Evolutionary conservation across 2,888 invertebrate genomes (phyloP).

Genomic region (Hypomecis atomaria): DNA sequence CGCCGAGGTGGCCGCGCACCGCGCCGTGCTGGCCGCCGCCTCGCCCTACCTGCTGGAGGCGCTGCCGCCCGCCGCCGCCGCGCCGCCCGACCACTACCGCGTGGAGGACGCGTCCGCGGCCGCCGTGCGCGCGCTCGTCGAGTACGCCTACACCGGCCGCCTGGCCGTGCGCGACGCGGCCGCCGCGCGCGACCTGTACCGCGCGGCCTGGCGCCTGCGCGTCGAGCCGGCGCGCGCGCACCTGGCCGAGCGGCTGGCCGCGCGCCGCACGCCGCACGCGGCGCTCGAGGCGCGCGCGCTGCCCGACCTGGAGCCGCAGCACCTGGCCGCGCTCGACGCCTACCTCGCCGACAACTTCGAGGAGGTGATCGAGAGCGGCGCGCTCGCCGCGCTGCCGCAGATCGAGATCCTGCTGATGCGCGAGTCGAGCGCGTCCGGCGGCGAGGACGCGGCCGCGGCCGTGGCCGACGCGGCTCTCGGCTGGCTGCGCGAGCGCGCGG

Average conservation of each 20-base stretch:
- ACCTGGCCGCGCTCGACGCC: slow-evolving; percentile 82
- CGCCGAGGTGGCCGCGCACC: slow-evolving; percentile 86
- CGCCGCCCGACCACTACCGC: slow-evolving; percentile 42
- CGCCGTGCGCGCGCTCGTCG: slow-evolving; percentile 90
- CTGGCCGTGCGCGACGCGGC: slow-evolving; percentile 75
- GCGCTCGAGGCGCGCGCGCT: slow-evolving; percentile 86
- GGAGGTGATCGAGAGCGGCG: slow-evolving; percentile 86
- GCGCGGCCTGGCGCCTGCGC: slow-evolving; percentile 91
- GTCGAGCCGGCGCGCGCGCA: slow-evolving; percentile 89
- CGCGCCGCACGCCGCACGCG: slow-evolving; percentile 84
- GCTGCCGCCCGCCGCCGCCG: slow-evolving; percentile 63
- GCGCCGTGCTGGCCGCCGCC: slow-evolving; percentile 91
- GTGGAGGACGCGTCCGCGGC: slow-evolving; percentile 68
- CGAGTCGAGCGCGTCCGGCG: slow-evolving; percentile 88
- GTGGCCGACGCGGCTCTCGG: slow-evolving; percentile 87
- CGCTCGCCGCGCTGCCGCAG: slow-evolving; percentile 87
- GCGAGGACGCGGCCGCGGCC: slow-evolving; percentile 80
- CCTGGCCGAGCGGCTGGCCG: slow-evolving; percentile 88
- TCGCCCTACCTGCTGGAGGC: slow-evolving; percentile 89
- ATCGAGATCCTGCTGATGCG: slow-evolving; percentile 90
- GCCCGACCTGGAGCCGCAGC: slow-evolving; percentile 86
- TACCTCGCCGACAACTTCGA: slow-evolving; percentile 89
- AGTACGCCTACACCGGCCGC: slow-evolving; percentile 93
- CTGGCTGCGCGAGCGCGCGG: slow-evolving; percentile 78
- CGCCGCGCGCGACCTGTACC: slow-evolving; percentile 89